Evolutionary conservation across 2,888 invertebrate species (phyloP).

Genomic region (Synanthedon tipuliformis): DNA sequence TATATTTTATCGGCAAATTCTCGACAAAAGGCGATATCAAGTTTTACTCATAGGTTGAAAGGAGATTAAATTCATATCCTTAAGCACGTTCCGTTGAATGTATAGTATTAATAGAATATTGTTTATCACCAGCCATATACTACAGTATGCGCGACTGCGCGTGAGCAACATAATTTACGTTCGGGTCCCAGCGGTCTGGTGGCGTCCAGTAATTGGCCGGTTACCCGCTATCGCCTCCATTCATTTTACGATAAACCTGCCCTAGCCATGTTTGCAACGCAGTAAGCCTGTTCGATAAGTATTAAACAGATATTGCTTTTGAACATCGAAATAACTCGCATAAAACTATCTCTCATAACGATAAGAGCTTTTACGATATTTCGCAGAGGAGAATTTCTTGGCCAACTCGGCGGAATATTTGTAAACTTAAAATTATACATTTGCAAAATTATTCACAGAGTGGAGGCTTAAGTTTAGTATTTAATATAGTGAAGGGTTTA

Average conservation of each 20-base stretch:
- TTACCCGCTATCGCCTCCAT: constrained; percentile 58
- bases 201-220: constrained; percentile 51
- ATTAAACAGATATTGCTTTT: neutral
- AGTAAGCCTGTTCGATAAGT: constrained; percentile 21
- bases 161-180: constrained; percentile 54
- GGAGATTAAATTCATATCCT: constrained; percentile 24
- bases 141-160: constrained; percentile 28
- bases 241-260: constrained; percentile 59
- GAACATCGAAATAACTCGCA: neutral
- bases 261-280: constrained; percentile 16
- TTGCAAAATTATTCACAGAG: too few species aligned
- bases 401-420: too few species aligned
- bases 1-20: too few species aligned
- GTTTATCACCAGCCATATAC: constrained; percentile 43
- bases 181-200: neutral
- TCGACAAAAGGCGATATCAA: too few species aligned
- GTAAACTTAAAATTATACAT: too few species aligned
- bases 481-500: too few species aligned
- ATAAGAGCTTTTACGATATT: too few species aligned
- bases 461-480: too few species aligned
- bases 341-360: neutral
- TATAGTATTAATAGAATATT: constrained; percentile 52
- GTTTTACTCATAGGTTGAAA: too few species aligned
- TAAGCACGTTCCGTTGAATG: constrained; percentile 24
- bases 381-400: too few species aligned